These are phyloP conservation scores for Saturnia japonica DNA, from an alignment of 2,888 invertebrate genomes.

Conservation along the genomic window DNA sequence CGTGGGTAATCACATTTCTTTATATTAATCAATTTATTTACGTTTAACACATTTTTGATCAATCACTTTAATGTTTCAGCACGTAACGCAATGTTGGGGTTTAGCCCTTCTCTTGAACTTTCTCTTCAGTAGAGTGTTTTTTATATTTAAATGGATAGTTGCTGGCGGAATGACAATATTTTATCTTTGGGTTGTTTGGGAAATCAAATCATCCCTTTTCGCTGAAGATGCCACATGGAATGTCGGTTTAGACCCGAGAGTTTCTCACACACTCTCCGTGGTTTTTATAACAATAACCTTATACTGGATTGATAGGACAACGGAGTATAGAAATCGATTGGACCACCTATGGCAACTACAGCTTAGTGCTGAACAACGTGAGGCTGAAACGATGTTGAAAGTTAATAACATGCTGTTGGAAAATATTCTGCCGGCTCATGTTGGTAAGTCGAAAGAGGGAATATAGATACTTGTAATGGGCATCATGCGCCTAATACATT, in stretches of 20 bases:
- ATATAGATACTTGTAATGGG: not conserved
- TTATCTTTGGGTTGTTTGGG: constrained; percentile 87
- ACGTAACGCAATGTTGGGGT: constrained; percentile 87
- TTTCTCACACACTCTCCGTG: constrained; percentile 88
- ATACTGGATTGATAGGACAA: constrained; percentile 93
- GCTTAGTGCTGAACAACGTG: constrained; percentile 90
- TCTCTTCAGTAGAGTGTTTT: constrained; percentile 92
- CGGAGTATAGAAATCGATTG: constrained; percentile 93
- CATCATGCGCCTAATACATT: not conserved
- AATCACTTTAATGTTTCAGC: constrained; percentile 79
- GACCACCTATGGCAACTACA: constrained; percentile 88
- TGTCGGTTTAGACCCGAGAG: constrained; percentile 84
- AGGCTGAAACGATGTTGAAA: constrained; percentile 92
- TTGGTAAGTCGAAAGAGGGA: constrained; percentile 82
- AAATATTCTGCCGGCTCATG: constrained; percentile 96
- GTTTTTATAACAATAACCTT: constrained; percentile 88
- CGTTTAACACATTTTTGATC: constrained; percentile 17
- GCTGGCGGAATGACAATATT: constrained; percentile 84
- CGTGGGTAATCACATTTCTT: constrained; percentile 68
- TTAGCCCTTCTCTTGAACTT: constrained; percentile 87
- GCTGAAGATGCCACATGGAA: constrained; percentile 86
- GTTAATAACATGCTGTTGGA: constrained; percentile 94
- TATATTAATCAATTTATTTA: constrained; percentile 17
- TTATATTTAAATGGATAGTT: constrained; percentile 89
- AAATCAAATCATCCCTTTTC: constrained; percentile 80